These are phyloP conservation scores for Epinephelus awoara DNA, from an alignment of 2,797 vertebrate species.

Conservation along the genomic window DNA sequence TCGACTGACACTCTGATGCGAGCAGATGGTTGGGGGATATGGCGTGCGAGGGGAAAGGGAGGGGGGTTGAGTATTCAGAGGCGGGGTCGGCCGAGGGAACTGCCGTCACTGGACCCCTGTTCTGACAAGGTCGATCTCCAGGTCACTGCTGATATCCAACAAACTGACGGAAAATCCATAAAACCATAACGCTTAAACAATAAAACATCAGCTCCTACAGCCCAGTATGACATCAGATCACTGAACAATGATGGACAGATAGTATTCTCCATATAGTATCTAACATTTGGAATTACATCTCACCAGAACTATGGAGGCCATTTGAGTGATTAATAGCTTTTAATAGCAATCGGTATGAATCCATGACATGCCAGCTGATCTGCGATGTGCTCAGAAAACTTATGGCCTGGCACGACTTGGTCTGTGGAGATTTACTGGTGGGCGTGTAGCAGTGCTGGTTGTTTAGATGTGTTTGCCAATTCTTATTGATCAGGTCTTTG, in stretches of 20 bases:
- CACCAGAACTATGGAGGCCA: conserved; percentile 60
- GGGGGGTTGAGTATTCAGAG: conserved; percentile 28
- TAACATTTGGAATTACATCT: conserved; percentile 77
- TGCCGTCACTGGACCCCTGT: conserved; percentile 59
- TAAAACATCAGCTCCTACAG: conserved; percentile 77
- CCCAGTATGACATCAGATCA: conserved; percentile 72
- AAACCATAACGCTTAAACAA: conserved; percentile 80
- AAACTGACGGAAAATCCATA: conserved; percentile 81
- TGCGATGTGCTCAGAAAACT: conserved; percentile 50
- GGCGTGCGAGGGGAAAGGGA: neutral
- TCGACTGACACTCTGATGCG: conserved; percentile 44
- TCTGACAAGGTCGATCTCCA: conserved; percentile 81
- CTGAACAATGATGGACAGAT: conserved; percentile 77
- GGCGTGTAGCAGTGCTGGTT: conserved; percentile 30
- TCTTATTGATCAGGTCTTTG: conserved; percentile 68
- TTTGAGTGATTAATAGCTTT: conserved; percentile 76
- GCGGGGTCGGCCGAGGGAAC: conserved; percentile 29
- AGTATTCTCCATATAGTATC: conserved; percentile 70
- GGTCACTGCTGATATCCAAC: conserved; percentile 77
- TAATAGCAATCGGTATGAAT: conserved; percentile 66
- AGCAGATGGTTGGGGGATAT: conserved; percentile 53
- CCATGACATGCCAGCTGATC: conserved; percentile 50
- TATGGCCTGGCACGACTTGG: conserved; percentile 53
- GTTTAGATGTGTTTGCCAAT: conserved; percentile 66
- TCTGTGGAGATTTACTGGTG: conserved; percentile 58